Conservation (phyloP, 2,888 invertebrate genomes). For the Xestia rhomboidea region DNA sequence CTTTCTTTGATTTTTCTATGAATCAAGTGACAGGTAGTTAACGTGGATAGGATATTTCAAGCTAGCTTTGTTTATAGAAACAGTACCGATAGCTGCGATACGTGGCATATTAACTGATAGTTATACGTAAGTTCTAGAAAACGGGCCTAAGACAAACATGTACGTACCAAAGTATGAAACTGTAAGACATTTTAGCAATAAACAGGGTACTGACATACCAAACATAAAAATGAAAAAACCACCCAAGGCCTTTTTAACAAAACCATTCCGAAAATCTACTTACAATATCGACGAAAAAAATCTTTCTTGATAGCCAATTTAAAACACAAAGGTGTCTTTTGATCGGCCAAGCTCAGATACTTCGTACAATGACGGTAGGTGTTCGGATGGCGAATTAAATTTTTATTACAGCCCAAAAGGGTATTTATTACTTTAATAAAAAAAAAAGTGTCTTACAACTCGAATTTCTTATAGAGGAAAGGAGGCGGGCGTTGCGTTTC, state of each 20-base stretch:
- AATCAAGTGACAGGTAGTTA: too few species aligned
- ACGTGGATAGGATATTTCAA: too few species aligned
- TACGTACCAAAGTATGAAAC: not conserved
- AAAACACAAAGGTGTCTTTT: conserved; percentile 59
- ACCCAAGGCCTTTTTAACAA: not conserved
- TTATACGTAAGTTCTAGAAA: too few species aligned
- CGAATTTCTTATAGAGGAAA: conserved; percentile 35
- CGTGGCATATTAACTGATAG: too few species aligned
- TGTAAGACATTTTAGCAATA: not conserved
- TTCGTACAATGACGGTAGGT: conserved; percentile 45
- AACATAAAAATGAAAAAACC: conserved; percentile 5
- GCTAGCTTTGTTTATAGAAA: too few species aligned
- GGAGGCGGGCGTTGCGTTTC: conserved; percentile 6
- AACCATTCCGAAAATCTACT: conserved; percentile 19
- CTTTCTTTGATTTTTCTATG: too few species aligned
- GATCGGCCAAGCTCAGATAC: conserved; percentile 35
- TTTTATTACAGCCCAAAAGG: conserved; percentile 65
- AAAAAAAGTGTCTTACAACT: conserved; percentile 52
- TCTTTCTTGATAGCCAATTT: conserved; percentile 58
- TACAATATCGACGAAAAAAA: conserved; percentile 34
- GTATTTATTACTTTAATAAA: conserved; percentile 69
- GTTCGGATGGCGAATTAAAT: conserved; percentile 64
- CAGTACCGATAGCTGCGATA: too few species aligned
- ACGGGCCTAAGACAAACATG: too few species aligned
- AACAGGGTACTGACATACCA: not conserved